phyloP scores from a whole-genome alignment of 2,113 vertebrate species.

The Pygoscelis antarcticus region DNA sequence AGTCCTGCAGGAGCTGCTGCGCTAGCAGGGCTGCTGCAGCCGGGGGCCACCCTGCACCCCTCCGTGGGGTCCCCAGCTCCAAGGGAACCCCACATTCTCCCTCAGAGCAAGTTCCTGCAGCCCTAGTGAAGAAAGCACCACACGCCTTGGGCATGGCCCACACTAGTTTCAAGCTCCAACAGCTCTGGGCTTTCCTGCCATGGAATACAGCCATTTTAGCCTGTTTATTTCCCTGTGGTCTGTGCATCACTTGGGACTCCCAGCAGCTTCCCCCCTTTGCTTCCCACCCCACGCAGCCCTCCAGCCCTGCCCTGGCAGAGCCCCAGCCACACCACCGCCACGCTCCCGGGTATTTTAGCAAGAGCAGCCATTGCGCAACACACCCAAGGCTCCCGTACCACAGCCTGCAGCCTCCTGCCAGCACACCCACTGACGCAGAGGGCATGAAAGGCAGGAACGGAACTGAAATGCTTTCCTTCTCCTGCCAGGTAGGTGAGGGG shows the following conservation, averaged over 20 bases:
- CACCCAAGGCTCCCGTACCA: background rate
- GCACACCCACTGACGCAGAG: background rate
- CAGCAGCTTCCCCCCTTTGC: background rate
- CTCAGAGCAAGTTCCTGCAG: background rate
- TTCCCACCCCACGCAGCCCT: background rate
- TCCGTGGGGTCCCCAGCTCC: background rate
- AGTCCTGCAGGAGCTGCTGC: background rate
- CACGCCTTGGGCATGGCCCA: background rate
- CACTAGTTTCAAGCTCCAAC: fast-evolving
- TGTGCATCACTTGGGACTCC: background rate
- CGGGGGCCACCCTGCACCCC: background rate
- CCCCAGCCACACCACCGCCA: fast-evolving
- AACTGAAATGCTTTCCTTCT: background rate
- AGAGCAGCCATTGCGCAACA: background rate
- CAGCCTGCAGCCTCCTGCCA: background rate
- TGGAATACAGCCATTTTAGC: background rate
- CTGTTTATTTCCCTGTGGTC: background rate
- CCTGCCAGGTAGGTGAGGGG: background rate
- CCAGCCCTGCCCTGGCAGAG: background rate
- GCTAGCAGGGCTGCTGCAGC: background rate
- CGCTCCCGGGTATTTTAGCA: background rate
- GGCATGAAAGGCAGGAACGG: fast-evolving
- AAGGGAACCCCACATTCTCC: fast-evolving
- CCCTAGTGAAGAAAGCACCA: background rate
- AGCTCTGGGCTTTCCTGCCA: background rate